Evolutionary conservation across 2,797 vertebrate genomes (phyloP).

Genomic region (Oreortyx pictus): DNA sequence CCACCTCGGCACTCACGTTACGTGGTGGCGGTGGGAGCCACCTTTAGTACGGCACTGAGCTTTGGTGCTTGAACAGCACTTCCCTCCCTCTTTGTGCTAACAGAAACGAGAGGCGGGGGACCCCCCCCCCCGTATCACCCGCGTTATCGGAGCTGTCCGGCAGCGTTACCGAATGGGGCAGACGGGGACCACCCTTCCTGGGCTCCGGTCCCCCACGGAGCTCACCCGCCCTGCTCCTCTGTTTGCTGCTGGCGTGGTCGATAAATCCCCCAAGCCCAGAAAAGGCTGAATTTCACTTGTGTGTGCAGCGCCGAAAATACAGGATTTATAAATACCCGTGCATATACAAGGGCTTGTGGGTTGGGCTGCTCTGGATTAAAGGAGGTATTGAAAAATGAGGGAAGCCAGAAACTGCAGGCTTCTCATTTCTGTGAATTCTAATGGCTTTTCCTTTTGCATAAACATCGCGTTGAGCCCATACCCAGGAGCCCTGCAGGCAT

Average conservation of each 20-base stretch:
- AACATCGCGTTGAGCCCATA: constrained; percentile 60
- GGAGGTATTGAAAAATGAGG: constrained; percentile 71
- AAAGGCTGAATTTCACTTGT: constrained; percentile 69
- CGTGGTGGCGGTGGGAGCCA: neutral
- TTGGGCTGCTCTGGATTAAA: constrained; percentile 70
- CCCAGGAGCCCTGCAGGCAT: constrained; percentile 46
- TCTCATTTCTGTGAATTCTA: constrained; percentile 65
- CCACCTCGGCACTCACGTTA: neutral
- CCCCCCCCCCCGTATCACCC: neutral
- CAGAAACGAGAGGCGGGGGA: neutral
- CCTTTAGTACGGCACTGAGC: neutral
- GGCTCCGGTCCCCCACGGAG: neutral
- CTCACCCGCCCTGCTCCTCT: rapidly evolving
- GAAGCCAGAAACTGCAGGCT: constrained; percentile 68
- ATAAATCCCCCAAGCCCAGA: constrained; percentile 51
- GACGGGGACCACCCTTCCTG: neutral
- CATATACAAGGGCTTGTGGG: constrained; percentile 55
- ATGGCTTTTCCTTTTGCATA: constrained; percentile 74
- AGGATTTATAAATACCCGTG: constrained; percentile 70
- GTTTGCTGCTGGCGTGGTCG: constrained; percentile 42
- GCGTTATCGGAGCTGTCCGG: neutral
- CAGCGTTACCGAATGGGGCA: neutral
- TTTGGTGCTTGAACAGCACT: neutral
- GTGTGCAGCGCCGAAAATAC: constrained; percentile 46
- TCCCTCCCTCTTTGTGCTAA: neutral